Conservation (phyloP, 2,888 invertebrate species). For the Sepioteuthis lessoniana region DNA sequence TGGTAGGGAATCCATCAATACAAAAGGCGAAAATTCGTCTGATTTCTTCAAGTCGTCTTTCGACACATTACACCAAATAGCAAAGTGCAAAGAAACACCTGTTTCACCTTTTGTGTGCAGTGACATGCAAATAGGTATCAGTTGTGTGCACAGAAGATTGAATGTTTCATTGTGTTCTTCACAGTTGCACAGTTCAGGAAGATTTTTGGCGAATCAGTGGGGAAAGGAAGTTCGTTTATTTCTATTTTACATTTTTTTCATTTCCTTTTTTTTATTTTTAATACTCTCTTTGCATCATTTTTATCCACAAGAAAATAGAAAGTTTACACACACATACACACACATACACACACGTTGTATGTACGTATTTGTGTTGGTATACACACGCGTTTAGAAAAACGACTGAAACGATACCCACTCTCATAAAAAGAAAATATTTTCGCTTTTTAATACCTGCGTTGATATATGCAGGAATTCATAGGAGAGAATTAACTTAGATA, state of each 20-base stretch:
- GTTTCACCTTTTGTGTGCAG: constrained; percentile 15
- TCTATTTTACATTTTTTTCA: too few relatives aligned
- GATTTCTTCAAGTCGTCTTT: too few relatives aligned
- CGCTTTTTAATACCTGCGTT: too few relatives aligned
- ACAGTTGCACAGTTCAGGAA: neutral
- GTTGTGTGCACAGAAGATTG: neutral
- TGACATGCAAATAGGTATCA: neutral
- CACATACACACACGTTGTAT: neutral
- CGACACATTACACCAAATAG: neutral
- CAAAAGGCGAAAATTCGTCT: neutral
- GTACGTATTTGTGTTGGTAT: too few relatives aligned
- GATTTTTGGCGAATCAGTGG: neutral
- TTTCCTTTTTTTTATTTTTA: neutral
- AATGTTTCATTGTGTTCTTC: neutral
- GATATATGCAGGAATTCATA: too few relatives aligned
- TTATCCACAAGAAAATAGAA: too few relatives aligned
- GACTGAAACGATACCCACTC: too few relatives aligned
- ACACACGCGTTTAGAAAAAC: too few relatives aligned
- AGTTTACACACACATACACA: neutral
- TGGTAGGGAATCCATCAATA: neutral
- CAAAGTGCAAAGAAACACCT: neutral
- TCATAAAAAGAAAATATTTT: too few relatives aligned
- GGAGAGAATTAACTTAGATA: too few relatives aligned
- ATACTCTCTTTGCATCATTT: neutral
- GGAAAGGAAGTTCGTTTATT: neutral